Evolutionary conservation across 2,888 invertebrate species (phyloP).

Genomic region (Rhamnusium bicolor): DNA sequence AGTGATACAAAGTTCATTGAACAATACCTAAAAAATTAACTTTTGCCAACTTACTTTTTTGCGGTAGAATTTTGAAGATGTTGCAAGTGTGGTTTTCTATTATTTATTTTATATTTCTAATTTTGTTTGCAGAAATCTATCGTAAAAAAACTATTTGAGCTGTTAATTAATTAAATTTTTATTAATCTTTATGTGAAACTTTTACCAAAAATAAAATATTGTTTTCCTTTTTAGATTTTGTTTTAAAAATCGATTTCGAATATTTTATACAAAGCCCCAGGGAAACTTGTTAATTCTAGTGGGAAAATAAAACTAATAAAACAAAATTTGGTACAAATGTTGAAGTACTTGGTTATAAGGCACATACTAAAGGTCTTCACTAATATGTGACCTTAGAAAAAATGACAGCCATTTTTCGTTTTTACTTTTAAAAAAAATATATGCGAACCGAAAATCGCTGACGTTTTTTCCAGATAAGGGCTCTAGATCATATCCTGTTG

Average conservation of each 20-base stretch:
- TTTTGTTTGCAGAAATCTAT: constrained; percentile 10
- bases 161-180: no score
- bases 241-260: constrained; percentile 2
- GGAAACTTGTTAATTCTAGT: no score
- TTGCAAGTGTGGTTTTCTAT: constrained; percentile 1
- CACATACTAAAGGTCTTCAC: no score
- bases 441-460: no score
- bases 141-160: neutral
- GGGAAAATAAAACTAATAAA: no score
- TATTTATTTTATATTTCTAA: constrained; percentile 17
- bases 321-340: no score
- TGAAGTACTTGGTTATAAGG: no score
- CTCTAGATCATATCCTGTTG: no score
- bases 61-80: neutral
- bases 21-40: neutral
- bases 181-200: neutral
- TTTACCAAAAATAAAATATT: constrained; percentile 10
- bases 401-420: neutral
- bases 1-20: neutral
- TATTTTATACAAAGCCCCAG: constrained; percentile 3
- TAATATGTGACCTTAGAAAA: no score
- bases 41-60: constrained; percentile 1
- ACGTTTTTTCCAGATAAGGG: no score
- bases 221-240: constrained; percentile 5
- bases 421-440: no score